Conservation (phyloP, 2,113 vertebrate genomes). For the Marmota monax region DNA sequence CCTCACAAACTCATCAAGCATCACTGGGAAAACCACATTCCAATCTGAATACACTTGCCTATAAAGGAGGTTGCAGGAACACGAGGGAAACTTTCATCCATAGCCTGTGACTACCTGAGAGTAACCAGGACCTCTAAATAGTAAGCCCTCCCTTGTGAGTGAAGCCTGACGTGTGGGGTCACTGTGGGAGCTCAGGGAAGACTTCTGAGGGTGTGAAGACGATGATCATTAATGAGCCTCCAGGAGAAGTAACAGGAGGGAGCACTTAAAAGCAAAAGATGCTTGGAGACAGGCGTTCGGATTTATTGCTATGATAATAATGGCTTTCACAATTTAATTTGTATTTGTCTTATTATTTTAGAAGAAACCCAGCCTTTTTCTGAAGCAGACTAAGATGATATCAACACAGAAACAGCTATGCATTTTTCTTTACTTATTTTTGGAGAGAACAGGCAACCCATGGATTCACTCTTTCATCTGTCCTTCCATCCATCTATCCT, state of each 20-base stretch:
- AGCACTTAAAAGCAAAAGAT: neutral
- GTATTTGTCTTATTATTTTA: neutral
- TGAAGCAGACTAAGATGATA: constrained; percentile 22
- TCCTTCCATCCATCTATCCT: neutral
- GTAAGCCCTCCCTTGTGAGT: neutral
- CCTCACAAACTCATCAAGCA: neutral
- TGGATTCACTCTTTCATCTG: neutral
- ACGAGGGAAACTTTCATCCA: neutral
- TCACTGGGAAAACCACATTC: constrained; percentile 2
- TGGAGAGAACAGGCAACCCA: neutral
- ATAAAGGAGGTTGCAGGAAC: neutral
- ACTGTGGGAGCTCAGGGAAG: neutral
- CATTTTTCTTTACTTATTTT: constrained; percentile 42
- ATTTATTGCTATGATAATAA: neutral
- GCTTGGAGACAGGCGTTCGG: neutral
- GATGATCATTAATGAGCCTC: neutral
- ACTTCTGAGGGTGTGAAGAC: neutral
- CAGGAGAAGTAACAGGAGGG: neutral
- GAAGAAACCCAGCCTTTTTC: constrained; percentile 32
- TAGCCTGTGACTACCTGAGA: neutral
- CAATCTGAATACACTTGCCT: neutral
- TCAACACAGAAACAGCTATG: neutral
- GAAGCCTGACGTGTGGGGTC: neutral
- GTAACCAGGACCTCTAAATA: neutral
- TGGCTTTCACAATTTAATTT: neutral